Evolutionary conservation across 2,888 invertebrate genomes (phyloP).

Genomic region (Hesperia comma): DNA sequence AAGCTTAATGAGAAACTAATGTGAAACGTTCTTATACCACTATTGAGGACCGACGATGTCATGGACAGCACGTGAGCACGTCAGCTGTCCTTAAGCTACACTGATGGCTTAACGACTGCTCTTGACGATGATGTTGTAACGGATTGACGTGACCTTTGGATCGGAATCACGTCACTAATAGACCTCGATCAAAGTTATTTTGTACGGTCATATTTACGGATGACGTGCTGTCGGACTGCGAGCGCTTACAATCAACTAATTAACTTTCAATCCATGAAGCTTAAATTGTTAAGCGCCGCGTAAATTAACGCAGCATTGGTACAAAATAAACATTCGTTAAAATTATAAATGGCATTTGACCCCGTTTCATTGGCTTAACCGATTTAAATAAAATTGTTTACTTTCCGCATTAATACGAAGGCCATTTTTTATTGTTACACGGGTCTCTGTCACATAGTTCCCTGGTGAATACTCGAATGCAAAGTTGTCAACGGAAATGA

Average conservation of each 20-base stretch:
- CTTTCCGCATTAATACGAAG: conserved; percentile 25
- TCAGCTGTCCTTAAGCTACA: too few species aligned
- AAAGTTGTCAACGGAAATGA: conserved; percentile 22
- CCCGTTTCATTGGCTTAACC: conserved; percentile 33
- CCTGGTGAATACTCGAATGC: conserved; percentile 22
- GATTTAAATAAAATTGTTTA: conserved; percentile 36
- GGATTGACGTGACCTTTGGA: not conserved
- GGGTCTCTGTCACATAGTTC: conserved; percentile 21
- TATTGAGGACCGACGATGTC: too few species aligned
- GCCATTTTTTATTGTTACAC: conserved; percentile 22
- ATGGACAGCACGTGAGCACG: too few species aligned
- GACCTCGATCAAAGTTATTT: not conserved
- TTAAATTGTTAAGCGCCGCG: conserved; percentile 24
- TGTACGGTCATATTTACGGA: not conserved
- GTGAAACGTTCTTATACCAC: too few species aligned
- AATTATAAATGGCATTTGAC: conserved; percentile 36
- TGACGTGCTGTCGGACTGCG: not conserved
- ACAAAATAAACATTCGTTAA: conserved; percentile 38
- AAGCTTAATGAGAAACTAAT: too few species aligned
- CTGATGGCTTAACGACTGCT: too few species aligned
- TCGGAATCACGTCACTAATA: not conserved
- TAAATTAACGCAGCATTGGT: conserved; percentile 34
- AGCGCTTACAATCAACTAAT: conserved; percentile 33
- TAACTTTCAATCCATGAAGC: conserved; percentile 35
- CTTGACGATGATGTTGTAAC: not conserved